These are phyloP conservation scores for Chymomyza amoena DNA, from an alignment of 2,888 invertebrate species.

Conservation along the genomic window DNA sequence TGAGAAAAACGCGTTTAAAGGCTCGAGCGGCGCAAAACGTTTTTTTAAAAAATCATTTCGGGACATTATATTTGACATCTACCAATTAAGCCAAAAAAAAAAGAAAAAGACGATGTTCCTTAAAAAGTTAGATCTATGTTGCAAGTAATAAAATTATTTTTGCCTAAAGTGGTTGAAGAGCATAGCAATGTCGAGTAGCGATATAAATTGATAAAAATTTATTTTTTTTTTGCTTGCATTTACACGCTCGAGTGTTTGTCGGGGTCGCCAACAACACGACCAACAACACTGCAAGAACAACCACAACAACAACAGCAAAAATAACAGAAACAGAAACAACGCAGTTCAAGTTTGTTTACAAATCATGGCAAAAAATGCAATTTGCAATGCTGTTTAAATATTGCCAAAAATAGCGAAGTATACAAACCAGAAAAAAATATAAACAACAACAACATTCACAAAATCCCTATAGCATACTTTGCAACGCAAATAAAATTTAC, in stretches of 20 bases:
- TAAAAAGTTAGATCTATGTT: too few relatives aligned
- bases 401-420: background rate
- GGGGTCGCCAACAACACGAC: background rate
- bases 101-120: too few relatives aligned
- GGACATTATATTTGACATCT: too few relatives aligned
- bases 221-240: slow-evolving; percentile 31
- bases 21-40: too few relatives aligned
- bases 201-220: too few relatives aligned
- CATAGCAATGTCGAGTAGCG: too few relatives aligned
- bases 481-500: slow-evolving; percentile 22
- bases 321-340: slow-evolving; percentile 27
- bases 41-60: too few relatives aligned
- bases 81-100: too few relatives aligned
- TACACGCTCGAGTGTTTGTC: slow-evolving; percentile 64
- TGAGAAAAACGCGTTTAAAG: too few relatives aligned
- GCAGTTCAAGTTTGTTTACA: slow-evolving; percentile 62
- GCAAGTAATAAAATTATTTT: too few relatives aligned
- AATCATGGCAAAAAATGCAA: slow-evolving; percentile 64
- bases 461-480: slow-evolving; percentile 1
- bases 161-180: too few relatives aligned
- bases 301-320: slow-evolving; percentile 22
- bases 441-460: slow-evolving; percentile 1
- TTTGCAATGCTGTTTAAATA: slow-evolving; percentile 39
- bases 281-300: slow-evolving; percentile 20
- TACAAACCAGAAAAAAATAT: background rate